Conservation (phyloP, 2,797 vertebrate genomes). For the Pseudopleuronectes americanus region DNA sequence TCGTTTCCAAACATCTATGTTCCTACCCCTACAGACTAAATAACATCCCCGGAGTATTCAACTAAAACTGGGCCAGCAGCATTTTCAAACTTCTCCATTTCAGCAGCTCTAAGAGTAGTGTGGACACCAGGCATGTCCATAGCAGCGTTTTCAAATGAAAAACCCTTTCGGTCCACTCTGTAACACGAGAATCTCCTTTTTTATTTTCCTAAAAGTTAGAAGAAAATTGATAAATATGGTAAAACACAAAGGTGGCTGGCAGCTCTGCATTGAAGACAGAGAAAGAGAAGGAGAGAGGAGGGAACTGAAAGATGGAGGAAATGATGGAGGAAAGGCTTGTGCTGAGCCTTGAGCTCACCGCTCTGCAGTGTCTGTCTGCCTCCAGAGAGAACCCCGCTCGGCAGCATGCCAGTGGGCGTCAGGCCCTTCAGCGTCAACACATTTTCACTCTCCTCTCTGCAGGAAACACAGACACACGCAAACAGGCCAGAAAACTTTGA, state of each 20-base stretch:
- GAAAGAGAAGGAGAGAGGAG: constrained; percentile 15
- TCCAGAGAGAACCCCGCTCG: constrained; percentile 87
- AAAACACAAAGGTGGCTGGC: not conserved
- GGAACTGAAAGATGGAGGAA: constrained; percentile 28
- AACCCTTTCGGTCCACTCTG: not conserved
- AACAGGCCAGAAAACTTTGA: constrained; percentile 49
- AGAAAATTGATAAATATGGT: constrained; percentile 10
- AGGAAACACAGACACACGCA: constrained; percentile 50
- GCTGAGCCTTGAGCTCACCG: constrained; percentile 74
- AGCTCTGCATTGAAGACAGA: constrained; percentile 4
- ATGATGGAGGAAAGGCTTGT: constrained; percentile 35
- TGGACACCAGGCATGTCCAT: no score
- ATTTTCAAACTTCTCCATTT: no score
- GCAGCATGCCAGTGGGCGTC: constrained; percentile 89
- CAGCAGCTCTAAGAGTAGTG: no score
- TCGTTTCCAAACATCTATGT: no score
- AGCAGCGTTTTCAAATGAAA: no score
- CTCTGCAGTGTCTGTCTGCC: constrained; percentile 88
- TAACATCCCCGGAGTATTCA: no score
- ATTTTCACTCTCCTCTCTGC: constrained; percentile 90
- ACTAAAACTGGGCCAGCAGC: no score
- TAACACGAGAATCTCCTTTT: not conserved
- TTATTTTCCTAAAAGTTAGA: not conserved
- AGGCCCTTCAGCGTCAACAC: constrained; percentile 89
- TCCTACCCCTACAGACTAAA: no score